phyloP scores from a whole-genome alignment of 2,113 vertebrate species.

The Pedionomus torquatus region DNA sequence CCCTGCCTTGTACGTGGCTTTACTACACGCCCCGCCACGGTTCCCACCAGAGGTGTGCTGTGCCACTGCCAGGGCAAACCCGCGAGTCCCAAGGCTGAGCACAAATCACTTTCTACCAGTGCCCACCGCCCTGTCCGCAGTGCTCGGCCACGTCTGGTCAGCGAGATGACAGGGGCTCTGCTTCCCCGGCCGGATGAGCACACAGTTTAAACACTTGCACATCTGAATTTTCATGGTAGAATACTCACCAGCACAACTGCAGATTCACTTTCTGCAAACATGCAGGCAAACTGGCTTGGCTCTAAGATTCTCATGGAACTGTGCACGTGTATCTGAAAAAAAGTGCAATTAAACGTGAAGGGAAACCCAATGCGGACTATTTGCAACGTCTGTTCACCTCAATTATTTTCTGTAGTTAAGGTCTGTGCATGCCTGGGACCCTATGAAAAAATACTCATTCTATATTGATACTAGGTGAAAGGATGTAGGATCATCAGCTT shows the following conservation, averaged over 20 bases:
- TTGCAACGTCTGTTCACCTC: neutral
- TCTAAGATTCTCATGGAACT: neutral
- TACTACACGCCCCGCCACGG: neutral
- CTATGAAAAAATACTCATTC: neutral
- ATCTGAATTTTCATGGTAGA: constrained; percentile 16
- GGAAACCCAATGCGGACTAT: neutral
- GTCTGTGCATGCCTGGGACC: neutral
- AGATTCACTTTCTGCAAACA: neutral
- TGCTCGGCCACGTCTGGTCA: neutral
- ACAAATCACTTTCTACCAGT: neutral
- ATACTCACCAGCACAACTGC: neutral
- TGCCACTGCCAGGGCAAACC: neutral
- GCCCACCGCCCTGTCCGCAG: neutral
- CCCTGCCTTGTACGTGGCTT: neutral
- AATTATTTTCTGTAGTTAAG: neutral
- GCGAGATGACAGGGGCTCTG: constrained; percentile 20
- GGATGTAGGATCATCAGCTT: neutral
- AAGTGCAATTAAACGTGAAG: constrained; percentile 8
- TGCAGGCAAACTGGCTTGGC: neutral
- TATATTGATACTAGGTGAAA: neutral
- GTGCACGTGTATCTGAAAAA: neutral
- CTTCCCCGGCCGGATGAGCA: neutral
- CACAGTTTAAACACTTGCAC: neutral
- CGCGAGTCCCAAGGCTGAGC: neutral
- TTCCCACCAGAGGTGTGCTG: neutral